Percentiles rank a stretch among this genome's conserved stretches.
Evolutionary conservation across 1,140 invertebrate genomes (phyloP).

Genomic region (Camponotus pennsylvanicus): DNA sequence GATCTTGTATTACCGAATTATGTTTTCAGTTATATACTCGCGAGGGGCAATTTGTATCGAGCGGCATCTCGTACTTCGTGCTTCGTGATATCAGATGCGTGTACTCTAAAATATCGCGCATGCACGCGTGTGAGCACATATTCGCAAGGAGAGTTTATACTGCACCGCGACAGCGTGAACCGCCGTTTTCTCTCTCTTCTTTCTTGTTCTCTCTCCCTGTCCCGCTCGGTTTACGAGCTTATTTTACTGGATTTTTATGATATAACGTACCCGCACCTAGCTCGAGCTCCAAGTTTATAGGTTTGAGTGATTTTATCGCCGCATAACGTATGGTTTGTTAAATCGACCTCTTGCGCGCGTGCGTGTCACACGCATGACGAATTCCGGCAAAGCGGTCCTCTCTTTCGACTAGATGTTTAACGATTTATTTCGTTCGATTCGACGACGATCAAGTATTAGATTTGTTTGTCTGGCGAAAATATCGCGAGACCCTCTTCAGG

Average conservation of each 20-base stretch:
- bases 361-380: conserved; percentile 52
- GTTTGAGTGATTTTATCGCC: conserved; percentile 86
- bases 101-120: conserved; percentile 24
- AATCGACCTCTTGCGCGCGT: conserved; percentile 78
- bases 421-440: not conserved
- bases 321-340: conserved; percentile 86
- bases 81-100: conserved; percentile 25
- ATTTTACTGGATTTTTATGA: conserved; percentile 87
- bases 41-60: not conserved
- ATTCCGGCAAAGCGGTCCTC: conserved; percentile 71
- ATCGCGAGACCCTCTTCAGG: conserved; percentile 44
- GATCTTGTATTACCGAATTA: not conserved
- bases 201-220: conserved; percentile 30
- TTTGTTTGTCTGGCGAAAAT: conserved; percentile 64
- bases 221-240: conserved; percentile 83
- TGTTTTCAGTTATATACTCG: not conserved
- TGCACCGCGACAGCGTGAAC: conserved; percentile 43
- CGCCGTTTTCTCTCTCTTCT: conserved; percentile 36
- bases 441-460: conserved; percentile 39
- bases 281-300: conserved; percentile 83
- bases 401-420: conserved; percentile 55
- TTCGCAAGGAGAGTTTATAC: conserved; percentile 43
- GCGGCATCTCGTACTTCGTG: not conserved
- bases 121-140: conserved; percentile 42
- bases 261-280: conserved; percentile 83